These are phyloP conservation scores for Mormyrus lacerda DNA, from an alignment of 2,113 vertebrate genomes.

Conservation along the genomic window DNA sequence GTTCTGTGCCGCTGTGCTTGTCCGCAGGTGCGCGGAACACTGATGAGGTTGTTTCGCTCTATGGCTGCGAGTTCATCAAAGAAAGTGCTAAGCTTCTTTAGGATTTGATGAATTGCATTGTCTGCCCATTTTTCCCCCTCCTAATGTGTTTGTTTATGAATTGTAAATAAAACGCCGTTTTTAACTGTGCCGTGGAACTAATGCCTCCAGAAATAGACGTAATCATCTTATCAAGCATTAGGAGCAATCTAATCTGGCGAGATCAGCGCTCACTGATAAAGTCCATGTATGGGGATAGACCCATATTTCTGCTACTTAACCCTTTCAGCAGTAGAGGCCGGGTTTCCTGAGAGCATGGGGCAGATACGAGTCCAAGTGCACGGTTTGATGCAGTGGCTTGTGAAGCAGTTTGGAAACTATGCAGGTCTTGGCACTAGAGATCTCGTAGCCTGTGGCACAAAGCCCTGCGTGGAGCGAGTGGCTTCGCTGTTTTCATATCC, in stretches of 20 bases:
- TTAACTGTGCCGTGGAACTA: slow-evolving; percentile 61
- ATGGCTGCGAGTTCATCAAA: not conserved
- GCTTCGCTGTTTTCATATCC: not conserved
- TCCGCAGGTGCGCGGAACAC: not conserved
- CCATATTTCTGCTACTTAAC: slow-evolving; percentile 45
- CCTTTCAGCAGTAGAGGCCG: slow-evolving; percentile 9
- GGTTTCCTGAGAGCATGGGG: not conserved
- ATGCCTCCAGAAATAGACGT: slow-evolving; percentile 77
- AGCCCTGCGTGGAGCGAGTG: not conserved
- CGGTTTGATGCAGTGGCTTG: not conserved
- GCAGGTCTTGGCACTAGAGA: not conserved
- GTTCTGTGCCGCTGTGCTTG: not conserved
- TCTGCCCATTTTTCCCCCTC: slow-evolving; percentile 28
- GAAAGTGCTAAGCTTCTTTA: slow-evolving; percentile 16
- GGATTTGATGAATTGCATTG: not conserved
- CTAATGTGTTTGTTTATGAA: slow-evolving; percentile 2
- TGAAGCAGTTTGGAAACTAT: not conserved
- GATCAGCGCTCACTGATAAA: slow-evolving; percentile 48
- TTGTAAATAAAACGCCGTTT: slow-evolving; percentile 51
- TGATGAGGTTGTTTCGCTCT: not conserved
- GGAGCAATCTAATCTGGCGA: slow-evolving; percentile 68
- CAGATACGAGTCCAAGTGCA: not conserved
- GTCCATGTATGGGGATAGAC: slow-evolving; percentile 47
- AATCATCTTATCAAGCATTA: slow-evolving; percentile 84
- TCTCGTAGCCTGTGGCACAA: not conserved